These are phyloP conservation scores for Cinclus mexicanus DNA, from an alignment of 2,113 vertebrate genomes.

Conservation along the genomic window DNA sequence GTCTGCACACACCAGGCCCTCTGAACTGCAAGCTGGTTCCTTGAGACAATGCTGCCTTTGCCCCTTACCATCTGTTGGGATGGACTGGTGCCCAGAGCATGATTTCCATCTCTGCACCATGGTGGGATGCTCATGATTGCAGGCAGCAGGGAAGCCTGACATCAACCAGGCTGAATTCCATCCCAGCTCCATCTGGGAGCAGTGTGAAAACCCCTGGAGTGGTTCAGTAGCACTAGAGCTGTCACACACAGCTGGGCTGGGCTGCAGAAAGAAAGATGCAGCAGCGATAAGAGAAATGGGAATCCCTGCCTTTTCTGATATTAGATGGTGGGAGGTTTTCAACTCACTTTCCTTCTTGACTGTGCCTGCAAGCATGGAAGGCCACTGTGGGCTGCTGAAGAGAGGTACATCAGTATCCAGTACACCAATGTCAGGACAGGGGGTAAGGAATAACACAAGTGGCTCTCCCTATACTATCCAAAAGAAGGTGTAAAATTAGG, in stretches of 20 bases:
- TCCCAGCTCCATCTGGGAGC: not conserved
- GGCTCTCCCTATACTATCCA: not conserved
- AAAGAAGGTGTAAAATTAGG: not conserved
- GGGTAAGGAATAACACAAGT: not conserved
- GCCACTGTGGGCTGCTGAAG: not conserved
- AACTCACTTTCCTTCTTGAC: not conserved
- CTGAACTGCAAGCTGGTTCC: not conserved
- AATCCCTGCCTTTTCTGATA: not conserved
- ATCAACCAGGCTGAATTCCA: not conserved
- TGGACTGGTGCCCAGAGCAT: not conserved
- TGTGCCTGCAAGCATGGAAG: not conserved
- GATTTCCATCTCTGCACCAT: not conserved
- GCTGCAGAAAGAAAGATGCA: not conserved
- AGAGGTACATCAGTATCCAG: not conserved
- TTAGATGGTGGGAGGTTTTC: not conserved
- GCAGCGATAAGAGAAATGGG: not conserved
- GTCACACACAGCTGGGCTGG: not conserved
- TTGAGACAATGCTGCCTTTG: not conserved
- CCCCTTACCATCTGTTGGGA: fast-evolving
- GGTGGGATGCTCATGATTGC: not conserved
- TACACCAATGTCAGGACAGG: not conserved
- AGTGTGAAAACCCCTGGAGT: not conserved
- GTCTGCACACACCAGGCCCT: not conserved
- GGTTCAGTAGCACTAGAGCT: not conserved
- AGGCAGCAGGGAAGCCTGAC: fast-evolving